Evolutionary conservation across 2,113 vertebrate species (phyloP).

Genomic region (Toxostoma redivivum): DNA sequence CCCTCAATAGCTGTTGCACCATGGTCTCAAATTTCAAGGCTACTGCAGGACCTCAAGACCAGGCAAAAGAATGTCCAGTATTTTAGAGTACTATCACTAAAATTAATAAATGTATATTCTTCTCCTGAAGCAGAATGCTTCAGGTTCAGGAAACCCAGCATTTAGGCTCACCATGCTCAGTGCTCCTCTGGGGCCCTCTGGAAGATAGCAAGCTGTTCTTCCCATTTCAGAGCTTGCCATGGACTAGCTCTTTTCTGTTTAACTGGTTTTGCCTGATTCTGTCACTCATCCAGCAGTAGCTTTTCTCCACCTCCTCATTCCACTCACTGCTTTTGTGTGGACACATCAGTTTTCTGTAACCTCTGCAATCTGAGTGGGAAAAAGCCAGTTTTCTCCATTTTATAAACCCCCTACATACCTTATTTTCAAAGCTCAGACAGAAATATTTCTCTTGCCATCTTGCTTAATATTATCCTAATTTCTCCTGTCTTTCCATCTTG

Average conservation of each 20-base stretch:
- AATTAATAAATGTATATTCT: neutral
- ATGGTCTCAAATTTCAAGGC: neutral
- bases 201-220: neutral
- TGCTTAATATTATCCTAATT: neutral
- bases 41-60: neutral
- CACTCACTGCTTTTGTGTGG: neutral
- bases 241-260: neutral
- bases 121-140: neutral
- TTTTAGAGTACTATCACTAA: neutral
- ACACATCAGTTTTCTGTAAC: neutral
- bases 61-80: neutral
- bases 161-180: neutral
- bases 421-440: neutral
- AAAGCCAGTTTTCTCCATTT: fast-evolving
- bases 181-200: neutral
- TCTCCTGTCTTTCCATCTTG: neutral
- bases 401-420: neutral
- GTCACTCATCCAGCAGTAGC: neutral
- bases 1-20: neutral
- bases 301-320: neutral
- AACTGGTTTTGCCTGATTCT: neutral
- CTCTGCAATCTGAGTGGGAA: neutral
- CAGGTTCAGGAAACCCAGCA: neutral
- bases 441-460: neutral
- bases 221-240: neutral